Evolutionary conservation across 2,888 invertebrate genomes (phyloP).

Genomic region (Chloromyia formosa): DNA sequence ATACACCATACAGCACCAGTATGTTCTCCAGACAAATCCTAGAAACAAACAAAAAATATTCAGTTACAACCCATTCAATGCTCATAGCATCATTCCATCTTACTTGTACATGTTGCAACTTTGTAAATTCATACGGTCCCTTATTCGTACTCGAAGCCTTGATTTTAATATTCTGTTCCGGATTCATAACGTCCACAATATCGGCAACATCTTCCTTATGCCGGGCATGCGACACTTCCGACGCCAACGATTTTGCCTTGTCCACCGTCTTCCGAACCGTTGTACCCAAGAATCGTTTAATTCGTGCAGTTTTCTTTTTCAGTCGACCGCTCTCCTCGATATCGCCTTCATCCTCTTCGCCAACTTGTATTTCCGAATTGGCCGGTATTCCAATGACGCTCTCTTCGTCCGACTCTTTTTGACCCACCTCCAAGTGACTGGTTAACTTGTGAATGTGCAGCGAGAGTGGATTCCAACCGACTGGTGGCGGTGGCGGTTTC

Average conservation of each 20-base stretch:
- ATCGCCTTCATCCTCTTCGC: constrained; percentile 64
- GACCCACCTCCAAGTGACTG: constrained; percentile 81
- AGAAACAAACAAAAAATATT: constrained; percentile 38
- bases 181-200: constrained; percentile 82
- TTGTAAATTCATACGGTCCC: constrained; percentile 96
- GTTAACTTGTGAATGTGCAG: constrained; percentile 94
- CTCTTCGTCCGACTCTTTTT: constrained; percentile 81
- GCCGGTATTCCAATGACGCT: constrained; percentile 71
- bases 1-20: constrained; percentile 98
- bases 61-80: neutral
- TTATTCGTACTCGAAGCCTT: constrained; percentile 96
- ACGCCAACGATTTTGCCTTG: constrained; percentile 89
- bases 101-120: constrained; percentile 87
- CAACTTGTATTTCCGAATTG: constrained; percentile 60
- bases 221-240: constrained; percentile 86
- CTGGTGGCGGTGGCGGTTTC: constrained; percentile 66
- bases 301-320: constrained; percentile 67
- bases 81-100: neutral
- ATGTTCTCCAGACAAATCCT: constrained; percentile 84
- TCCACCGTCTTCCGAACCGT: constrained; percentile 92
- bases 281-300: constrained; percentile 85
- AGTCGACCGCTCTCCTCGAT: constrained; percentile 64
- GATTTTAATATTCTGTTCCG: constrained; percentile 83
- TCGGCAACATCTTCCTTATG: constrained; percentile 88
- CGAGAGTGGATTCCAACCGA: constrained; percentile 94